These are phyloP conservation scores for Orchesellides sinensis DNA, from an alignment of 2,888 invertebrate species.

Conservation along the genomic window DNA sequence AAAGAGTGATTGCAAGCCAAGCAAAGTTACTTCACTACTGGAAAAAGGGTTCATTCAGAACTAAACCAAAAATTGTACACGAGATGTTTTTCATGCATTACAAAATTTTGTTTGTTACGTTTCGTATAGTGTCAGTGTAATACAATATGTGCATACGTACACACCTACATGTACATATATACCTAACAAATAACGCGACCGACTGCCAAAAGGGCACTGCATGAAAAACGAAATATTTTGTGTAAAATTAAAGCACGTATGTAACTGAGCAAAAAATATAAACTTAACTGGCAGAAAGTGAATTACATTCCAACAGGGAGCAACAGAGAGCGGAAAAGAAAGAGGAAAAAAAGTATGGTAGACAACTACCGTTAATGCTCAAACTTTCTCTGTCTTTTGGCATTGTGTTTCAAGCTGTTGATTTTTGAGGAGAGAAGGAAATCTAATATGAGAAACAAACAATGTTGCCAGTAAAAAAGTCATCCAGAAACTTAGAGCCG, in stretches of 20 bases:
- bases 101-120: background rate
- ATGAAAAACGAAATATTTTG: background rate
- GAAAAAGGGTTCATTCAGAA: background rate
- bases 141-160: background rate
- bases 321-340: background rate
- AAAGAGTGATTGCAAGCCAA: slow-evolving; percentile 20
- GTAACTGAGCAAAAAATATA: slow-evolving; percentile 13
- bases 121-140: no score
- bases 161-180: background rate
- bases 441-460: background rate
- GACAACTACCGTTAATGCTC: background rate
- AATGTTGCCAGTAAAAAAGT: background rate
- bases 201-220: background rate
- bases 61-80: no score
- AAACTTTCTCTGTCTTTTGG: background rate
- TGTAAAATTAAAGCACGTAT: slow-evolving; percentile 12
- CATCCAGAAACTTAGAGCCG: background rate
- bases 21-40: background rate
- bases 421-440: no score
- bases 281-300: slow-evolving; percentile 18
- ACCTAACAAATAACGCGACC: background rate
- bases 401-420: background rate
- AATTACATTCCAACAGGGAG: slow-evolving; percentile 16
- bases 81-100: background rate
- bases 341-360: background rate